Base-by-base conservation (phyloP, 1,140 invertebrate species). In the Dufourea novaeangliae region DNA sequence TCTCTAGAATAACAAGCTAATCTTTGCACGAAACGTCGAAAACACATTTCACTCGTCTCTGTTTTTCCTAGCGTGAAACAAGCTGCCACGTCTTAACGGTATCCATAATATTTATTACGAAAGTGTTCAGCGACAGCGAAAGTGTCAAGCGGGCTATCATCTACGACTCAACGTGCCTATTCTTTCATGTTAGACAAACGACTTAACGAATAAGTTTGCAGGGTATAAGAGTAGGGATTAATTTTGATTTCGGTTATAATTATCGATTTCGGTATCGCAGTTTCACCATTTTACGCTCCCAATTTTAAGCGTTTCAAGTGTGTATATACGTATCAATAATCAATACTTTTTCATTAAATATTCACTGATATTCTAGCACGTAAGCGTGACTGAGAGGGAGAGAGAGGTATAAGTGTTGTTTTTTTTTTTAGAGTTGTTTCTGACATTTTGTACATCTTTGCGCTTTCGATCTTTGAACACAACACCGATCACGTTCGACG, bases 41-140 rank as follows among this genome's bases (percentile, higher is more conserved):
- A n/a, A n/a, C n/a, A n/a, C n/a, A 10, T 41, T 41, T 41, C 17
- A 14, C 39, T 14, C 39, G 11, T 41, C 39, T 41, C 39, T 41
- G 39, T 14, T 41, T 41, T 14, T 11, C 6, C 44, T 20, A n/a
- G n/a, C n/a, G n/a, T n/a, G n/a, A n/a, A n/a, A n/a, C n/a, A n/a
- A n/a, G n/a, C n/a, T n/a, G n/a, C n/a, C n/a, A n/a, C n/a, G n/a
- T n/a, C n/a, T n/a, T n/a, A n/a, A n/a, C n/a, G n/a, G n/a, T n/a
- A n/a, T n/a, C n/a, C n/a, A n/a, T 4, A 34, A 8, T 57, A 59
- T 61, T 71, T 71, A 71, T 61, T 25, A 12, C 6, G 3, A n/a
- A 20, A 20, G 12, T 10, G 17, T 39, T 44, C 20, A 6, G 20
- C 0, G 25, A 32, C 5, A 32, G 54, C 2, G 22, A 29, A 70